phyloP scores from a whole-genome alignment of 2,888 invertebrate species.

The Drosophila leonis region DNA sequence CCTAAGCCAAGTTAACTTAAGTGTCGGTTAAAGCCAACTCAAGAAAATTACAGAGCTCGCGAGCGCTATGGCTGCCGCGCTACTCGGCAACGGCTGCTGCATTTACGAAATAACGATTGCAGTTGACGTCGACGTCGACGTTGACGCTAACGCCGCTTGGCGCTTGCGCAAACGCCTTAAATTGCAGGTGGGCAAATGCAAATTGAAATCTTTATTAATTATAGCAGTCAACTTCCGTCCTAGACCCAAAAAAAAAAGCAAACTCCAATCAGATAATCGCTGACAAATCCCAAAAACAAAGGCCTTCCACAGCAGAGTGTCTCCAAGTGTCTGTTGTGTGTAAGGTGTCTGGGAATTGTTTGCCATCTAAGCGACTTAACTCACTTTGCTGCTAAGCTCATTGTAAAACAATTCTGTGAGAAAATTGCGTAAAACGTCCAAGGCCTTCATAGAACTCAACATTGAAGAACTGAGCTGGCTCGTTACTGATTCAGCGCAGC shows the following conservation, averaged over 20 bases:
- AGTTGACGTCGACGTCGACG: conserved; percentile 28
- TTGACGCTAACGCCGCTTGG: conserved; percentile 42
- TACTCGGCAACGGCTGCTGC: conserved; percentile 12
- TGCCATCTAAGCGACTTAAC: conserved; percentile 64
- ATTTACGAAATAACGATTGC: conserved; percentile 41
- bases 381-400: conserved; percentile 23
- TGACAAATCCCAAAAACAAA: conserved; percentile 53
- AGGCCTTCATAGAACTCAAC: conserved; percentile 33
- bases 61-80: conserved; percentile 1
- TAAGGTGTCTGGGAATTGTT: conserved; percentile 51
- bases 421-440: conserved; percentile 66
- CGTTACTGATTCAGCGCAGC: neutral
- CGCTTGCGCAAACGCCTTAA: conserved; percentile 61
- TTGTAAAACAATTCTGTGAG: conserved; percentile 51
- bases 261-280: conserved; percentile 51
- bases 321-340: neutral
- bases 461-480: conserved; percentile 10
- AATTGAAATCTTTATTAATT: conserved; percentile 80
- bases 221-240: conserved; percentile 77
- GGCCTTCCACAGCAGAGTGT: conserved; percentile 15
- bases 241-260: conserved; percentile 74
- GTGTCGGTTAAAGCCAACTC: conserved; percentile 6
- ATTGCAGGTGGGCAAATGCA: conserved; percentile 77
- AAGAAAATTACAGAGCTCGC: conserved; percentile 47
- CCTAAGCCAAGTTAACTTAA: conserved; percentile 3